Evolutionary conservation across 1,140 invertebrate genomes (phyloP).

Genomic region (Ptiloglossa arizonensis): DNA sequence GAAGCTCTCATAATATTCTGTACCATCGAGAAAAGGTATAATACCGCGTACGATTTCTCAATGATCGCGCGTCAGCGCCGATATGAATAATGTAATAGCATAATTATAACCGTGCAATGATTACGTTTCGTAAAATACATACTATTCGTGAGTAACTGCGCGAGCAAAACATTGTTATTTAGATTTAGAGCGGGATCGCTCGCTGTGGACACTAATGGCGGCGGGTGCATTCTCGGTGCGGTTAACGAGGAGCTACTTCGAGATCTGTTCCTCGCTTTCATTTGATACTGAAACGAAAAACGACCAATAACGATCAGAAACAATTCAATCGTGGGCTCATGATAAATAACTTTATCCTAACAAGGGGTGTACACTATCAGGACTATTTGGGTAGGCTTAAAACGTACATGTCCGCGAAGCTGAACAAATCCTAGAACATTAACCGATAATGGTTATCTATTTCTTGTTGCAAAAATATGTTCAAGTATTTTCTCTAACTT

Average conservation of each 20-base stretch:
- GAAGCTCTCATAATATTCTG: conserved; percentile 47
- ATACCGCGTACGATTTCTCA: conserved; percentile 20
- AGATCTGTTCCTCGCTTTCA: conserved; percentile 80
- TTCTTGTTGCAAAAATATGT: too few relatives aligned
- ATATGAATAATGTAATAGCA: conserved; percentile 10
- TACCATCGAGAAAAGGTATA: conserved; percentile 21
- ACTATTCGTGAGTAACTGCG: conserved; percentile 85
- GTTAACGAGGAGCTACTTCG: conserved; percentile 80
- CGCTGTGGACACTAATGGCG: conserved; percentile 82
- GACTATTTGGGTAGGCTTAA: too few relatives aligned
- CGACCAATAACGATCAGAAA: too few relatives aligned
- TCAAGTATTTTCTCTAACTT: too few relatives aligned
- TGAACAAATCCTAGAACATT: too few relatives aligned
- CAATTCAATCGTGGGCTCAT: neutral
- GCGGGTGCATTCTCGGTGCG: conserved; percentile 76
- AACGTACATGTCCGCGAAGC: too few relatives aligned
- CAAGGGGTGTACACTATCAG: too few relatives aligned
- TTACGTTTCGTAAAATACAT: conserved; percentile 64
- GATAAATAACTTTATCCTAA: neutral
- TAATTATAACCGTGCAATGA: conserved; percentile 23
- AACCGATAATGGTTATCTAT: too few relatives aligned
- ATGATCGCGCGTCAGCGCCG: conserved; percentile 14
- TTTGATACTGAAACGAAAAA: conserved; percentile 76
- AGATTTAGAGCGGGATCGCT: conserved; percentile 83
- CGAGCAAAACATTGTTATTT: conserved; percentile 84